A percentile compares a stretch with the other conserved stretches of the same genome.
Evolutionary conservation across 2,113 vertebrate species (phyloP).

Genomic region (Brachyistius frenatus): DNA sequence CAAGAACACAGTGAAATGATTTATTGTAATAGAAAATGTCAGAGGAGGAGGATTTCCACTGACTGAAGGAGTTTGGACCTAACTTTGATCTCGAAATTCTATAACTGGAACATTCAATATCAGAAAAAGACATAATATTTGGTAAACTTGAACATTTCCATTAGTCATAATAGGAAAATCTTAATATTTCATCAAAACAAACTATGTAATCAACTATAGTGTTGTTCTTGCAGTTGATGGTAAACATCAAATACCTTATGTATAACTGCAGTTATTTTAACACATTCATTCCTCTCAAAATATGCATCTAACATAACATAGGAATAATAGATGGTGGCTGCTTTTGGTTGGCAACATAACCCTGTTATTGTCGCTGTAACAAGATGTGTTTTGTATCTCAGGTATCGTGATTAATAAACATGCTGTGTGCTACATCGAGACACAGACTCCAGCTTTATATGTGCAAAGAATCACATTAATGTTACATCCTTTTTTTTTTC

Average conservation of each 20-base stretch:
- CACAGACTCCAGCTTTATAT: conserved; percentile 18
- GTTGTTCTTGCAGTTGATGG: conserved; percentile 23
- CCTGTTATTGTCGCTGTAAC: conserved; percentile 51
- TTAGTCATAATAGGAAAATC: conserved; percentile 36
- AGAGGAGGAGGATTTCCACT: conserved; percentile 7
- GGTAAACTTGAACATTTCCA: conserved; percentile 56
- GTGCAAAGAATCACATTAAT: conserved; percentile 13
- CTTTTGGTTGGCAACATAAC: conserved; percentile 53
- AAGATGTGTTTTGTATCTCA: conserved; percentile 66
- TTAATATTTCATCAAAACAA: conserved; percentile 37
- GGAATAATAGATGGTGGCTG: conserved; percentile 19
- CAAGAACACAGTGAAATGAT: conserved; percentile 29
- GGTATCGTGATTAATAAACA: conserved; percentile 71
- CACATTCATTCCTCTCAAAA: conserved; percentile 63
- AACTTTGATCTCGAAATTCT: conserved; percentile 19
- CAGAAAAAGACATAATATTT: conserved; percentile 5
- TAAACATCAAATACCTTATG: conserved; percentile 32
- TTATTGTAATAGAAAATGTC: conserved; percentile 16
- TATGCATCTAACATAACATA: conserved; percentile 37
- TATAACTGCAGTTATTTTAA: conserved; percentile 36
- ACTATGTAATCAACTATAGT: conserved; percentile 23
- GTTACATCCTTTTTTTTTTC: neutral
- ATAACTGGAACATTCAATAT: conserved; percentile 53
- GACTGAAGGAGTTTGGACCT: conserved; percentile 28
- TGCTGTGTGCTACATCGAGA: conserved; percentile 16